phyloP scores from a whole-genome alignment of 2,797 vertebrate species.

The Etheostoma perlongum region DNA sequence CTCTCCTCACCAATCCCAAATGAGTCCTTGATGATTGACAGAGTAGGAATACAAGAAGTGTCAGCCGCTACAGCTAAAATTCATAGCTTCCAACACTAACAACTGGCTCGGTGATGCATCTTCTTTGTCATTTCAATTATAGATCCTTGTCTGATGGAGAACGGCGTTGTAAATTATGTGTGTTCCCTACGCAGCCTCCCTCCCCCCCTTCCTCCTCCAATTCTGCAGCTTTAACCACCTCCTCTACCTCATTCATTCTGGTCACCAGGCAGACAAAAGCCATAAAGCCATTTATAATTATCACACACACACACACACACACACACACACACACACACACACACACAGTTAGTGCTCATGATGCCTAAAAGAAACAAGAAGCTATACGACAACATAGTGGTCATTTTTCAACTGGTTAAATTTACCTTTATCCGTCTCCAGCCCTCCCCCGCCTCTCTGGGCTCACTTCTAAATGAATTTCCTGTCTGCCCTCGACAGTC shows the following conservation, averaged over 20 bases:
- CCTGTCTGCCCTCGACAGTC: neutral
- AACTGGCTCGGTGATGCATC: slow-evolving; percentile 82
- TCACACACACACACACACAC: slow-evolving; percentile 54
- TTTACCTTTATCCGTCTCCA: neutral
- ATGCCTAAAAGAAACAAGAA: neutral
- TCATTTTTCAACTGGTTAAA: slow-evolving; percentile 29
- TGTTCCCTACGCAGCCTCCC: slow-evolving; percentile 37
- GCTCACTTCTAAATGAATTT: neutral
- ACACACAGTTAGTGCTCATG: slow-evolving; percentile 13
- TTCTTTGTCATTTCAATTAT: slow-evolving; percentile 91
- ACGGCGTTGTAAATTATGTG: slow-evolving; percentile 79
- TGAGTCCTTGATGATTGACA: slow-evolving; percentile 72
- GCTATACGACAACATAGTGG: neutral
- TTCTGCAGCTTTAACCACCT: slow-evolving; percentile 38
- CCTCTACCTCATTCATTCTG: slow-evolving; percentile 60
- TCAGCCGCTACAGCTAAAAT: slow-evolving; percentile 72
- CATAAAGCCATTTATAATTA: slow-evolving; percentile 77
- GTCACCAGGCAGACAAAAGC: slow-evolving; percentile 58
- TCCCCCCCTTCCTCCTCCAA: slow-evolving; percentile 25
- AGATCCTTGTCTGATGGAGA: slow-evolving; percentile 85
- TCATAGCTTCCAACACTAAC: slow-evolving; percentile 82
- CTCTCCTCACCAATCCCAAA: neutral
- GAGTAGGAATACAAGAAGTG: slow-evolving; percentile 36
- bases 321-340: neutral
- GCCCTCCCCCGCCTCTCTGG: neutral